Evolutionary conservation across 2,888 invertebrate species (phyloP).

Genomic region (Drosophila niveifrons): DNA sequence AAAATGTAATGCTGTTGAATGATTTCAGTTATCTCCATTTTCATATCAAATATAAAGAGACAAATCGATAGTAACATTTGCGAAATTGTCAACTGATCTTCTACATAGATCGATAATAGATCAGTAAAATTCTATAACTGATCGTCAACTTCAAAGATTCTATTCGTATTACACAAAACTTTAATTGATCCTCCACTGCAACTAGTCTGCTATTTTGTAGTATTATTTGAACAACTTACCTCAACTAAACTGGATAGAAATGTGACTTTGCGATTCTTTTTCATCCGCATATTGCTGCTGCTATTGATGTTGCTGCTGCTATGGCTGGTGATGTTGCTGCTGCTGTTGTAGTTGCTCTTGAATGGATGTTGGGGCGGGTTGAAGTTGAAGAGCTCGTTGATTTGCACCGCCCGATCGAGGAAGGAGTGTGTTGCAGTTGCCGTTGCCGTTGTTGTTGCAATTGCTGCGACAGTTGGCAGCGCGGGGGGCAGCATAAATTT

Average conservation of each 20-base stretch:
- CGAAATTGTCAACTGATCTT: too few species aligned
- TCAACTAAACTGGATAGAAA: conserved; percentile 85
- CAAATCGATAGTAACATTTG: too few species aligned
- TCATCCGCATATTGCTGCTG: conserved; percentile 83
- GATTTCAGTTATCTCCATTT: too few species aligned
- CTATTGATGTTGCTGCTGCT: conserved; percentile 34
- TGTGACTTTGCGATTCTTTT: conserved; percentile 85
- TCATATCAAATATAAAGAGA: too few species aligned
- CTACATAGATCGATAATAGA: too few species aligned
- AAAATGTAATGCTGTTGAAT: too few species aligned
- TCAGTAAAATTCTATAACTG: too few species aligned
- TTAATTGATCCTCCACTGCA: not conserved
- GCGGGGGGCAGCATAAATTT: conserved; percentile 84
- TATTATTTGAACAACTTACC: conserved; percentile 69
- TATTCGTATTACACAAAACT: not conserved
- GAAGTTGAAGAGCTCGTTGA: conserved; percentile 78
- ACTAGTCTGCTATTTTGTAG: not conserved
- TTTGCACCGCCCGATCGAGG: conserved; percentile 73
- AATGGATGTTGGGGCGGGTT: conserved; percentile 77
- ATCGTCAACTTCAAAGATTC: too few species aligned
- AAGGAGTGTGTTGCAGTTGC: conserved; percentile 68
- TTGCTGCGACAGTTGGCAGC: conserved; percentile 61
- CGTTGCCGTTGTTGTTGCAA: conserved; percentile 59
- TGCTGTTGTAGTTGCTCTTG: conserved; percentile 50
- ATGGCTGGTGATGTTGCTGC: conserved; percentile 35